A percentile compares a stretch with the other conserved stretches of the same genome.
phyloP scores from a whole-genome alignment of 2,888 invertebrate genomes.

The Andrena bicolor region DNA sequence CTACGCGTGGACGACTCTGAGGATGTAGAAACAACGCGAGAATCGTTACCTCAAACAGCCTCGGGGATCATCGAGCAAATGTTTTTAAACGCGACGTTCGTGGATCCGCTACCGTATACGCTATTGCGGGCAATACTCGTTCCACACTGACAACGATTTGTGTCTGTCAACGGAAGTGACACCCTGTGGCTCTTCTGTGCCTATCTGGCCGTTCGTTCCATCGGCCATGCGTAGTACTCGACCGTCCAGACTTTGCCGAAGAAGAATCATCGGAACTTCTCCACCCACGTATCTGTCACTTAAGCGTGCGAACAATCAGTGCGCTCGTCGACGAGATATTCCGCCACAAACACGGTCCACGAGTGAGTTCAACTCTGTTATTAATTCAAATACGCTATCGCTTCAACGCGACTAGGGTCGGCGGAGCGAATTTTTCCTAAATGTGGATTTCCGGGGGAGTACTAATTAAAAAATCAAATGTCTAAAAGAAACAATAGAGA shows the following conservation, averaged over 20 bases:
- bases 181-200: constrained; percentile 59
- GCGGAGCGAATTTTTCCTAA: background rate
- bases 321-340: constrained; percentile 41
- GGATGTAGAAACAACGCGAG: background rate
- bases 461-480: too few relatives aligned
- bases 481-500: too few relatives aligned
- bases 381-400: constrained; percentile 28
- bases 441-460: too few relatives aligned
- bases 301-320: constrained; percentile 26
- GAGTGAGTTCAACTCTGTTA: constrained; percentile 41
- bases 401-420: background rate
- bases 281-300: constrained; percentile 62
- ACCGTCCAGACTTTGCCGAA: constrained; percentile 58
- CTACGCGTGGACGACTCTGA: background rate
- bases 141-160: constrained; percentile 74
- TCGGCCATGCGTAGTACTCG: constrained; percentile 55
- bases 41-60: constrained; percentile 42
- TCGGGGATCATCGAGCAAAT: constrained; percentile 14
- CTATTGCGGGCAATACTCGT: constrained; percentile 61
- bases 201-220: constrained; percentile 65
- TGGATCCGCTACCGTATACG: constrained; percentile 12
- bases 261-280: constrained; percentile 74
- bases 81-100: constrained; percentile 17
- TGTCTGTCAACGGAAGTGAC: constrained; percentile 78
- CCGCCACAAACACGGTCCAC: constrained; percentile 9